phyloP scores from a whole-genome alignment of 2,113 vertebrate genomes.

The Vulpes vulpes region DNA sequence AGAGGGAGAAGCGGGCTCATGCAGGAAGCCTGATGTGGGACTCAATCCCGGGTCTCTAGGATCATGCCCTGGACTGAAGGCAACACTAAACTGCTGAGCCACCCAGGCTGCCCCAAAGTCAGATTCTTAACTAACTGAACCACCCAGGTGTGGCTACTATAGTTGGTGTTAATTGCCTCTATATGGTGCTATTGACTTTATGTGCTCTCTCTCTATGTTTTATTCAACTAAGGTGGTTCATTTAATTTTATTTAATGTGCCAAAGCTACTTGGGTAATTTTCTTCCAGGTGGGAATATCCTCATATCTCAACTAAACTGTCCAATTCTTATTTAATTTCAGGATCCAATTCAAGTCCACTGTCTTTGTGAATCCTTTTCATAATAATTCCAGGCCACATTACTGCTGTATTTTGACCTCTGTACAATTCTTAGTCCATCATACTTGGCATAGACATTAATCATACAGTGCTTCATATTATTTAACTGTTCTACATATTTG shows the following conservation, averaged over 20 bases:
- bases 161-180: not conserved
- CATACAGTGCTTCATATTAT: not conserved
- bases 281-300: not conserved
- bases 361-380: not conserved
- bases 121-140: too few species aligned
- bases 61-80: too few species aligned
- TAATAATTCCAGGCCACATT: not conserved
- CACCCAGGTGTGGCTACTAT: not conserved
- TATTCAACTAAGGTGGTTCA: not conserved
- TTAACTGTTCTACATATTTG: not conserved
- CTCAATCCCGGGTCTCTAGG: too few species aligned
- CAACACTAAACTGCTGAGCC: too few species aligned
- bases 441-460: conserved; percentile 44
- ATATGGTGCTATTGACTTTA: not conserved
- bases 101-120: too few species aligned
- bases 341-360: not conserved
- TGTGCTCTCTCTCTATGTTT: conserved; percentile 3
- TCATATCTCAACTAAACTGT: not conserved
- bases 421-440: not conserved
- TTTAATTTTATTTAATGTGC: conserved; percentile 5
- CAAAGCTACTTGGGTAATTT: conserved; percentile 23
- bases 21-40: too few species aligned
- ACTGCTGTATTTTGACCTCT: not conserved
- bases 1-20: too few species aligned
- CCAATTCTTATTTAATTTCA: conserved; percentile 30